A percentile compares a stretch with the other conserved stretches of the same genome.
phyloP scores from a whole-genome alignment of 2,113 vertebrate genomes.

The Lycocorax pyrrhopterus region DNA sequence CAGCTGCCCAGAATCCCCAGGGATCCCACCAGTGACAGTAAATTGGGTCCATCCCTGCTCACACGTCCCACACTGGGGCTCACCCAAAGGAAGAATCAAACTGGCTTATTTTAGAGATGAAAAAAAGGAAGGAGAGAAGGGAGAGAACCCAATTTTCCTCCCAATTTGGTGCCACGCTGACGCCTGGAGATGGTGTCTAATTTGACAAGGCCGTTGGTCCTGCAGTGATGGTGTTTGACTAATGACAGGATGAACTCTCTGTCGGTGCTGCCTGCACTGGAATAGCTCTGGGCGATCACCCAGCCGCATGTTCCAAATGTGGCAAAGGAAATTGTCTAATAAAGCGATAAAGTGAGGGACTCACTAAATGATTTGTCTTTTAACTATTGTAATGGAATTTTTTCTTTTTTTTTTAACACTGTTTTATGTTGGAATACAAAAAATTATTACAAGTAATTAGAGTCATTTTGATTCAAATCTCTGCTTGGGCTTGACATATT shows the following conservation, averaged over 20 bases:
- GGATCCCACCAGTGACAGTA: not conserved
- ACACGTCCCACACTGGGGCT: not conserved
- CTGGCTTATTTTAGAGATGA: not conserved
- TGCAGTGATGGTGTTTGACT: slow-evolving; percentile 43
- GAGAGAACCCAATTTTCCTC: not conserved
- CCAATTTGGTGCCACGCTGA: not conserved
- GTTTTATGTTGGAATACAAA: slow-evolving; percentile 70
- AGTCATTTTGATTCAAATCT: slow-evolving; percentile 67
- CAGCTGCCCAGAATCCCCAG: not conserved
- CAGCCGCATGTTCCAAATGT: not conserved
- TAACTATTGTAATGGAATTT: slow-evolving; percentile 52
- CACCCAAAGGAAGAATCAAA: not conserved
- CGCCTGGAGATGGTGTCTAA: not conserved
- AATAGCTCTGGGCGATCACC: slow-evolving; percentile 46
- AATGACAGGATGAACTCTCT: slow-evolving; percentile 21
- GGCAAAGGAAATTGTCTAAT: slow-evolving; percentile 59
- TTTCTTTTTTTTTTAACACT: slow-evolving; percentile 46
- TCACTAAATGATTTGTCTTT: slow-evolving; percentile 71
- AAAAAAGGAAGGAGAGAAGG: not conserved
- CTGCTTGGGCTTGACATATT: slow-evolving; percentile 69
- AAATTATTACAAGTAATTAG: slow-evolving; percentile 77
- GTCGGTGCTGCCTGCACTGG: not conserved
- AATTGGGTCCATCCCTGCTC: not conserved
- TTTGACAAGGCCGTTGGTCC: slow-evolving; percentile 52
- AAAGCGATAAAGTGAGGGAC: slow-evolving; percentile 51